phyloP scores from a whole-genome alignment of 2,888 invertebrate genomes.

The Erynnis tages region DNA sequence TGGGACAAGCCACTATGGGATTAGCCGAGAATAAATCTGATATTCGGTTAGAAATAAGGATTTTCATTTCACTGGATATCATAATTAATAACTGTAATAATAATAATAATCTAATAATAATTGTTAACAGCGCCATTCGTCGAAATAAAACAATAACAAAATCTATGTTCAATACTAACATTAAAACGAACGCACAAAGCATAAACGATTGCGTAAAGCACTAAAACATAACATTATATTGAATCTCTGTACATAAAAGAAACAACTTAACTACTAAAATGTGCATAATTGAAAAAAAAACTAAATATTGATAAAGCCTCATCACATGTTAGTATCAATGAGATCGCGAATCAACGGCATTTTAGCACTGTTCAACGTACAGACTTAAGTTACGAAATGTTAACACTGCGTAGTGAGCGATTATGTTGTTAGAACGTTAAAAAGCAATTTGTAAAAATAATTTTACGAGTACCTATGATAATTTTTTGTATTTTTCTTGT shows the following conservation, averaged over 20 bases:
- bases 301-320: slow-evolving; percentile 60
- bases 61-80: slow-evolving; percentile 15
- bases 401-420: too few species aligned
- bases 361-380: slow-evolving; percentile 30
- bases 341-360: slow-evolving; percentile 52
- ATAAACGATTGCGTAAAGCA: slow-evolving; percentile 41
- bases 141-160: slow-evolving; percentile 29
- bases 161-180: slow-evolving; percentile 16
- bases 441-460: too few species aligned
- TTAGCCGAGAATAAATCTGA: too few species aligned
- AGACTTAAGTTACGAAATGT: too few species aligned
- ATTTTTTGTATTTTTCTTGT: too few species aligned
- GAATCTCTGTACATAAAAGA: slow-evolving; percentile 58
- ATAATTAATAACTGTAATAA: slow-evolving; percentile 8
- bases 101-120: slow-evolving; percentile 12
- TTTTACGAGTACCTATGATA: too few species aligned
- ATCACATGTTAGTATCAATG: slow-evolving; percentile 63
- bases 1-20: too few species aligned
- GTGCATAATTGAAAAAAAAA: slow-evolving; percentile 46
- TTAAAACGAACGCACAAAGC: slow-evolving; percentile 22
- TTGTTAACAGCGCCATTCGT: slow-evolving; percentile 18
- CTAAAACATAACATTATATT: slow-evolving; percentile 52
- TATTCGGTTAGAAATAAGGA: too few species aligned
- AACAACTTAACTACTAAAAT: slow-evolving; percentile 53
- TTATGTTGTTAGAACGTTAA: too few species aligned